A percentile compares a stretch with the other conserved stretches of the same genome.
phyloP scores from a whole-genome alignment of 1,140 invertebrate species.

The Trachymyrmex cornetzi region DNA sequence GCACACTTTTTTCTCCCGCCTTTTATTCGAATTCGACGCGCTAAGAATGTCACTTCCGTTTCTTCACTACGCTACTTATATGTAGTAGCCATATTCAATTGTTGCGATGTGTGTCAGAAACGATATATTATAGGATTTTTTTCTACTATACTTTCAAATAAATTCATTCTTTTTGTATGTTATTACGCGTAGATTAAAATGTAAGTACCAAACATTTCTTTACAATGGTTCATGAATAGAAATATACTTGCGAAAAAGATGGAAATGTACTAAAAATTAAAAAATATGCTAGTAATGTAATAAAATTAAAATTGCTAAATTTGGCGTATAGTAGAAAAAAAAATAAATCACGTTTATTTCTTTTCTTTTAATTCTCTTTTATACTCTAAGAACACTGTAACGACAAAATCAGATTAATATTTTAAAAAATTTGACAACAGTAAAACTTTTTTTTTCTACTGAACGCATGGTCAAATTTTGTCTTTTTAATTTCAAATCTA shows the following conservation, averaged over 20 bases:
- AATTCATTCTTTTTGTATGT: not conserved
- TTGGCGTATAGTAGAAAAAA: not conserved
- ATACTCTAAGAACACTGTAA: no score
- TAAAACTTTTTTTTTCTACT: no score
- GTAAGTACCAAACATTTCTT: not conserved
- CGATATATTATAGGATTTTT: not conserved
- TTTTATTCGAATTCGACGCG: not conserved
- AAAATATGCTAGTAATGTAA: not conserved
- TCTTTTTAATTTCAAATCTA: not conserved
- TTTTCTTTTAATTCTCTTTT: no score
- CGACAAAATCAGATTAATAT: no score
- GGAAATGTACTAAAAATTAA: no score
- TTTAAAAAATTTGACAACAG: no score
- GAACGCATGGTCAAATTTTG: no score
- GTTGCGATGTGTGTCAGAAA: not conserved
- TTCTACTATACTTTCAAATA: not conserved
- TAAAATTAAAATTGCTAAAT: not conserved
- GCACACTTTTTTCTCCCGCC: not conserved
- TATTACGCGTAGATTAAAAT: not conserved
- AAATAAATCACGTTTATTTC: no score
- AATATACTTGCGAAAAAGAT: not conserved
- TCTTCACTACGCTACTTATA: no score
- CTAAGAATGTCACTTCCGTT: not conserved
- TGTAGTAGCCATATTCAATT: not conserved
- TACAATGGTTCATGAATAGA: not conserved